phyloP scores from a whole-genome alignment of 2,888 invertebrate species.

The Nomada ferruginata region DNA sequence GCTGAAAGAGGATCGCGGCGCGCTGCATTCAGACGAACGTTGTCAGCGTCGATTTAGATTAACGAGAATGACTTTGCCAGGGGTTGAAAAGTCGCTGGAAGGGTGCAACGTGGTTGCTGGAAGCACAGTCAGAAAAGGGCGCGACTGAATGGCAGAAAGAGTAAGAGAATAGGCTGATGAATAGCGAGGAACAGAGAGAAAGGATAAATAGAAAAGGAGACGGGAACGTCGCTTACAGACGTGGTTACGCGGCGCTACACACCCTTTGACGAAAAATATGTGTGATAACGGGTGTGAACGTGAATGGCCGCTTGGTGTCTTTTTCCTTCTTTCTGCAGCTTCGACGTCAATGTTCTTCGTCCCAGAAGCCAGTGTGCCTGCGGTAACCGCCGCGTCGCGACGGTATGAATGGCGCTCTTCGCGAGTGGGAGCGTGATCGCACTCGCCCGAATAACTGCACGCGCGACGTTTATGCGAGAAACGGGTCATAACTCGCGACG shows the following conservation, averaged over 20 bases:
- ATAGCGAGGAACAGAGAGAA: not conserved
- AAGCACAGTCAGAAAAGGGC: slow-evolving; percentile 10
- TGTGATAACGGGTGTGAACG: slow-evolving; percentile 59
- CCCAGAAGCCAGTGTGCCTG: slow-evolving; percentile 36
- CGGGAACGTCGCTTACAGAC: slow-evolving; percentile 43
- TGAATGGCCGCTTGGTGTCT: slow-evolving; percentile 61
- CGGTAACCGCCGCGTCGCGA: slow-evolving; percentile 34
- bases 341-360: slow-evolving; percentile 50
- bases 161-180: slow-evolving; percentile 7
- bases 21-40: slow-evolving; percentile 54
- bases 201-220: slow-evolving; percentile 13
- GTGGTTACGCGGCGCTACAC: slow-evolving; percentile 45
- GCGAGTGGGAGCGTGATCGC: slow-evolving; percentile 46
- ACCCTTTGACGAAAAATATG: slow-evolving; percentile 54
- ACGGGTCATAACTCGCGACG: not conserved
- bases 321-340: slow-evolving; percentile 55
- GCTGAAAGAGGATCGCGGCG: slow-evolving; percentile 51
- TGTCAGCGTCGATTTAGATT: slow-evolving; percentile 69
- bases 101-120: slow-evolving; percentile 21
- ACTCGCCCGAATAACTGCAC: slow-evolving; percentile 42
- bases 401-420: slow-evolving; percentile 61
- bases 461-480: slow-evolving; percentile 27
- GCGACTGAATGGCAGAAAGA: not conserved
- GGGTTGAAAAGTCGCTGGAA: slow-evolving; percentile 37
- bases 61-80: slow-evolving; percentile 60